Evolutionary conservation across 1,140 invertebrate species (phyloP).

Genomic region (Intoshia linei): DNA sequence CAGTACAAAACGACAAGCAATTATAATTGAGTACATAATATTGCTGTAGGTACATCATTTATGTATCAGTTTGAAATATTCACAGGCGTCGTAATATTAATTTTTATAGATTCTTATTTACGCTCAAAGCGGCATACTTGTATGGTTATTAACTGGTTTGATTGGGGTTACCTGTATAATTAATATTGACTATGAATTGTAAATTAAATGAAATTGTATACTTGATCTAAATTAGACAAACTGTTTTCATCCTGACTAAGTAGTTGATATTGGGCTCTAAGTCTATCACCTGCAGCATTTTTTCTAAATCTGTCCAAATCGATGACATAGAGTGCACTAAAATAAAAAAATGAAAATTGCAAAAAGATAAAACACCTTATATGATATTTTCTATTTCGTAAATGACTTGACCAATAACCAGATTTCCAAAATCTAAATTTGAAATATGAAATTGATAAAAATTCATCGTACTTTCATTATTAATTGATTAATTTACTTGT

Average conservation of each 20-base stretch:
- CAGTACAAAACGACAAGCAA: too few species aligned
- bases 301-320: slow-evolving; percentile 73
- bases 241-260: slow-evolving; percentile 83
- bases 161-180: neutral
- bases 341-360: slow-evolving; percentile 4
- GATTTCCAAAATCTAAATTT: slow-evolving; percentile 56
- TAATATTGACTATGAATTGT: neutral
- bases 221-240: slow-evolving; percentile 64
- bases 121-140: too few species aligned
- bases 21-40: too few species aligned
- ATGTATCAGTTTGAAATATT: too few species aligned
- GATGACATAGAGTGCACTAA: slow-evolving; percentile 63
- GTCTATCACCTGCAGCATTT: slow-evolving; percentile 75
- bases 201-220: slow-evolving; percentile 7
- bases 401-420: slow-evolving; percentile 87
- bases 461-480: neutral
- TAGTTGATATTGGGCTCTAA: slow-evolving; percentile 30
- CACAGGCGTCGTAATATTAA: too few species aligned
- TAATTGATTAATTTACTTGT: neutral
- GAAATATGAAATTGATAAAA: slow-evolving; percentile 2
- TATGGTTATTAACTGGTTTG: too few species aligned
- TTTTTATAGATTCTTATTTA: too few species aligned
- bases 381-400: slow-evolving; percentile 69
- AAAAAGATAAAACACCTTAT: slow-evolving; percentile 30
- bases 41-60: too few species aligned